phyloP scores from a whole-genome alignment of 2,113 vertebrate species.

The Solea solea region DNA sequence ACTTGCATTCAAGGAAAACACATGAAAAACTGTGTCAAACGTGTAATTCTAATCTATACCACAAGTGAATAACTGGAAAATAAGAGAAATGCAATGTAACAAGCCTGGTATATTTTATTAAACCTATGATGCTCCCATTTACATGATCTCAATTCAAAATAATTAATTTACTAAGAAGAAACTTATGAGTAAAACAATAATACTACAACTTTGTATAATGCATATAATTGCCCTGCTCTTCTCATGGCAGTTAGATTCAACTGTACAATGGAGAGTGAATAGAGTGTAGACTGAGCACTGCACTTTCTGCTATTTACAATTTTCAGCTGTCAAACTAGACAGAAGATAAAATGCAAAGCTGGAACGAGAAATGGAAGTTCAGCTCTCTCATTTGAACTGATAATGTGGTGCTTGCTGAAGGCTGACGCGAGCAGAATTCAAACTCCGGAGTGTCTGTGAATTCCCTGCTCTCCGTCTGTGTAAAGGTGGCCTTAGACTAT shows the following conservation, averaged over 20 bases:
- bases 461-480: slow-evolving; percentile 21
- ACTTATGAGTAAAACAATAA: too few relatives aligned
- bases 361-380: slow-evolving; percentile 5
- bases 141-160: too few relatives aligned
- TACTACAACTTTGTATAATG: not conserved
- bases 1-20: too few relatives aligned
- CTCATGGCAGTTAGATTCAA: not conserved
- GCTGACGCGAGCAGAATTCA: slow-evolving; percentile 25
- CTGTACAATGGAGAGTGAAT: not conserved
- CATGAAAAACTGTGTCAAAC: not conserved
- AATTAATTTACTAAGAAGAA: too few relatives aligned
- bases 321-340: slow-evolving; percentile 4
- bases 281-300: slow-evolving; percentile 7
- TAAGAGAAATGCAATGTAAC: too few relatives aligned
- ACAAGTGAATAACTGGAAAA: too few relatives aligned
- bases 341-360: not conserved
- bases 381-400: not conserved
- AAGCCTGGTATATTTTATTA: not conserved
- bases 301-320: slow-evolving; percentile 14
- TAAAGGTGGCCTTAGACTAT: slow-evolving; percentile 16
- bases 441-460: slow-evolving; percentile 33
- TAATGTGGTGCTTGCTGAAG: slow-evolving; percentile 16
- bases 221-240: not conserved
- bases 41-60: not conserved
- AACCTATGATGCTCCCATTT: not conserved